Percentiles rank a stretch among this genome's conserved stretches.
Conservation (phyloP, 2,113 vertebrate species). For the Zosterops pallidus region DNA sequence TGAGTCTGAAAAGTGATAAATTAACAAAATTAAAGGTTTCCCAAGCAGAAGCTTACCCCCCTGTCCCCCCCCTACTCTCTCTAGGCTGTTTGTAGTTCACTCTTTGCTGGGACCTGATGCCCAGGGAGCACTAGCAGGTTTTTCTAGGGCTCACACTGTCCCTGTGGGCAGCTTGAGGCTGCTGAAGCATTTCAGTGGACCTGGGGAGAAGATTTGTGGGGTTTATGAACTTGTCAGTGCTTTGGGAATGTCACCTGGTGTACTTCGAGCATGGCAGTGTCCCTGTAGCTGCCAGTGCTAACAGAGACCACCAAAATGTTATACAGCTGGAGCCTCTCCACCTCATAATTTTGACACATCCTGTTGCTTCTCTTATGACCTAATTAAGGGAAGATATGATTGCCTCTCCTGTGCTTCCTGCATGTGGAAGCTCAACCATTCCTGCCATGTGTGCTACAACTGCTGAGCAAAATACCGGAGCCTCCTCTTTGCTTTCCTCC, state of each 20-base stretch:
- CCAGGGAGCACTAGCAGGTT: not conserved
- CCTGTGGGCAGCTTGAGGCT: not conserved
- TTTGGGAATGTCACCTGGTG: not conserved
- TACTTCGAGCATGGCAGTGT: not conserved
- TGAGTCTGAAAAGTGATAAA: not conserved
- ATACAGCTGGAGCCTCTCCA: not conserved
- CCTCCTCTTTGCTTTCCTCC: not conserved
- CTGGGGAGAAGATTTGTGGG: not conserved
- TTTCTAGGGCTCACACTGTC: not conserved
- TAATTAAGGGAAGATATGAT: not conserved
- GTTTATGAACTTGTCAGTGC: not conserved
- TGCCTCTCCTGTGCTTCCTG: not conserved
- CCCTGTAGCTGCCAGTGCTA: not conserved
- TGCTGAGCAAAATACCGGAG: not conserved
- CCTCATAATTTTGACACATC: not conserved
- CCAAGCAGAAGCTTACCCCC: not conserved
- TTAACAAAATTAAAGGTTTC: not conserved
- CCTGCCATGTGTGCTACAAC: not conserved
- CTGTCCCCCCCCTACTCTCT: accelerated
- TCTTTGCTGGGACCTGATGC: not conserved
- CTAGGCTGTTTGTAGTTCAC: not conserved
- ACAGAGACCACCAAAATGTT: not conserved
- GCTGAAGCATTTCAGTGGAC: not conserved
- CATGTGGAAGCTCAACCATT: accelerated
- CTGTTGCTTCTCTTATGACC: not conserved